Conservation (phyloP, 2,888 invertebrate genomes). For the Volucella inanis region DNA sequence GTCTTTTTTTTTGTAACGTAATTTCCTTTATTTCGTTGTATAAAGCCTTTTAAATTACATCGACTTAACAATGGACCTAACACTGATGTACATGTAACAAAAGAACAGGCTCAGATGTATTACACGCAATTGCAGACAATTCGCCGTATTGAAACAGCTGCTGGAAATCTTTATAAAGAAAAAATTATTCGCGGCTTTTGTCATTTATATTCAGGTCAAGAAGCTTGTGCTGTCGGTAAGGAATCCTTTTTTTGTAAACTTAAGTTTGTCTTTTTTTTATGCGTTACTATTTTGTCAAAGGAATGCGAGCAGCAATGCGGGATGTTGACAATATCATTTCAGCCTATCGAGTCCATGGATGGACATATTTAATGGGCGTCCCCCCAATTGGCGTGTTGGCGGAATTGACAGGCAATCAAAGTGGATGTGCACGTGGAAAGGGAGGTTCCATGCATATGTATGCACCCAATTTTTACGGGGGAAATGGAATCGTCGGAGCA, state of each 20-base stretch:
- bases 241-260: background rate
- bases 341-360: conserved; percentile 97
- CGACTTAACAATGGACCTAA: conserved; percentile 92
- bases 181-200: conserved; percentile 97
- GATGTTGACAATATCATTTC: conserved; percentile 94
- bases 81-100: conserved; percentile 87
- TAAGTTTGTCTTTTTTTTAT: background rate
- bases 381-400: conserved; percentile 89
- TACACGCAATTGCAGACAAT: conserved; percentile 91
- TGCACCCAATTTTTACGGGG: conserved; percentile 95
- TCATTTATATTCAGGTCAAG: conserved; percentile 96
- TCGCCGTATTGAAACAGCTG: conserved; percentile 94
- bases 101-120: conserved; percentile 91
- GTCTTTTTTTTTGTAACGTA: too few relatives aligned
- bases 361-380: conserved; percentile 96
- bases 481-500: conserved; percentile 99
- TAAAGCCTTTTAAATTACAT: conserved; percentile 93
- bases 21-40: too few relatives aligned
- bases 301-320: conserved; percentile 92
- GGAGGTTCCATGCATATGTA: conserved; percentile 99
- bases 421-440: conserved; percentile 96
- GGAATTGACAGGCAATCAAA: conserved; percentile 93
- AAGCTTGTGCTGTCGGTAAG: conserved; percentile 84
- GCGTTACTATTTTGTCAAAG: conserved; percentile 80
- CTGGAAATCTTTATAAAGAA: conserved; percentile 97